Evolutionary conservation across 1,140 invertebrate species (phyloP).

Genomic region (Octopus sinensis): DNA sequence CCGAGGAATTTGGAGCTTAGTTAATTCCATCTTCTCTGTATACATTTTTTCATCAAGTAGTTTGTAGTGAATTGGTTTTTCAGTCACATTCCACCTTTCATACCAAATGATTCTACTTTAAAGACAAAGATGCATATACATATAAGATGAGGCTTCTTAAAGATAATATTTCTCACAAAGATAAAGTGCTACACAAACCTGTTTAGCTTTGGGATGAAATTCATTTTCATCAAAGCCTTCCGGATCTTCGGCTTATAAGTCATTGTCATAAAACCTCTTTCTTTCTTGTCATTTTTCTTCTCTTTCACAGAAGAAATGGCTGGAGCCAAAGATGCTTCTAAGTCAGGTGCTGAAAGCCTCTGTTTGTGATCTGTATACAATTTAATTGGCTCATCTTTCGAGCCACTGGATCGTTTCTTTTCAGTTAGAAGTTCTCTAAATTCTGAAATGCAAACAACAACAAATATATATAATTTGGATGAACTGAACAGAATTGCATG

Average conservation of each 20-base stretch:
- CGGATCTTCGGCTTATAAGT: slow-evolving; percentile 80
- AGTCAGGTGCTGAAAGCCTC: slow-evolving; percentile 52
- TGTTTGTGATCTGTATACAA: slow-evolving; percentile 58
- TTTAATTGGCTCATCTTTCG: slow-evolving; percentile 38
- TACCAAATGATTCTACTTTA: too few relatives aligned
- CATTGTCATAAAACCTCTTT: slow-evolving; percentile 68
- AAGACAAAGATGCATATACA: too few relatives aligned
- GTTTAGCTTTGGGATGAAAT: slow-evolving; percentile 79
- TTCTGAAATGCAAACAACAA: slow-evolving; percentile 54
- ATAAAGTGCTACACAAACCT: slow-evolving; percentile 55
- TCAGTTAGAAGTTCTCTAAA: slow-evolving; percentile 81
- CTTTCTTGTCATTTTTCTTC: slow-evolving; percentile 30
- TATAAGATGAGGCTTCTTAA: too few relatives aligned
- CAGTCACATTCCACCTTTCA: too few relatives aligned
- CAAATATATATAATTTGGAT: background rate
- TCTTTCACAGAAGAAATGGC: slow-evolving; percentile 26
- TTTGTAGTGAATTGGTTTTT: too few relatives aligned
- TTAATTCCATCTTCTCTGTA: too few relatives aligned
- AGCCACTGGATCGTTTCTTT: slow-evolving; percentile 69
- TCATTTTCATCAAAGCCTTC: slow-evolving; percentile 87
- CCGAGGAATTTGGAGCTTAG: too few relatives aligned
- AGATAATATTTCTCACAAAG: too few relatives aligned
- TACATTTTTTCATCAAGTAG: too few relatives aligned
- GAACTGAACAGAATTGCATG: too few relatives aligned
- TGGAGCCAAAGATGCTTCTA: slow-evolving; percentile 38